Base-by-base conservation (phyloP, 2,888 invertebrate genomes). In the Drosophila stalkeri region DNA sequence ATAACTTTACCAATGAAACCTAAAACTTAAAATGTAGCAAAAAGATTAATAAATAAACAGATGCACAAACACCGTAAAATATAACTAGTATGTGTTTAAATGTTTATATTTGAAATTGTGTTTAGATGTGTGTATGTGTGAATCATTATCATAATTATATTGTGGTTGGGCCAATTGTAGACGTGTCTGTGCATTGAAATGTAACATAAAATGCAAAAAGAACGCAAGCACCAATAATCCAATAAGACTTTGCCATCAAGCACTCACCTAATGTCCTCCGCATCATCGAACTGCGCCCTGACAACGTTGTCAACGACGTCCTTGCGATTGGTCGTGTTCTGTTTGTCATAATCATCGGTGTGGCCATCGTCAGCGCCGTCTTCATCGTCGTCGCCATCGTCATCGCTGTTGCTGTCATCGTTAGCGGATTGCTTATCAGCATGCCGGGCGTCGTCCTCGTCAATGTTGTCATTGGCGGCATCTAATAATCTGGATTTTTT, bases 401-500 rank as follows among this genome's bases (percentile, higher is more conserved):
- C 79, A 12, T 51, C 18, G 49, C 33, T 37, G 35, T 16, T 33
- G 77, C 82, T 86, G 78, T 82, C 82, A 63, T 75, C 83, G 67
- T 64, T 74, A 70, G 67, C 73, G 51, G 68, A 73, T 35, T 79
- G 83, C 75, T 89, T 87, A 73, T 89, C 89, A 69, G 88, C 78
- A 75, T 69, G 86, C 72, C 56, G 78, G 79, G 59, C 89, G 59
- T 84, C 87, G 52, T 86, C 82, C 80, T 89, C 90, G 81, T 89
- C 91, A 85, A 88, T 90, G 74, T 87, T 88, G 82, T 91, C 90
- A 86, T 91, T 91, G 81, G 86, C 86, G 46, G 86, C 91, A 82
- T 92, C 92, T 80, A 91, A 89, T 87, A 92, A 89, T 89, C 91
- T 90, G 90, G 91, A 86, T 84, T 92, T 92, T 87, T 92, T 93